Conservation (phyloP, 2,113 vertebrate species). For the Psilopogon haemacephalus region DNA sequence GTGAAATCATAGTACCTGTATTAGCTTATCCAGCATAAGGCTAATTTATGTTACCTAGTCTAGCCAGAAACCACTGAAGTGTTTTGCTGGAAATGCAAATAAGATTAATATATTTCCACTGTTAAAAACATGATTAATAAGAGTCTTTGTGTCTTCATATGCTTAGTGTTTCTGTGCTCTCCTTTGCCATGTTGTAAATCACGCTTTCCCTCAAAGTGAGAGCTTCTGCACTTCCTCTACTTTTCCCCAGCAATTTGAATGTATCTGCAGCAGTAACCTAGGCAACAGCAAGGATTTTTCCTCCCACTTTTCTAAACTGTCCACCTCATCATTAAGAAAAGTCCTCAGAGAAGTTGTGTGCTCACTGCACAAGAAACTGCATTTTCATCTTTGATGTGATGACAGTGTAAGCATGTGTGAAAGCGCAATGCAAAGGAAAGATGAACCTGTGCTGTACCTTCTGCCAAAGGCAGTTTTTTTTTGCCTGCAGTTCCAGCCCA, state of each 20-base stretch:
- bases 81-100: neutral
- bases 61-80: neutral
- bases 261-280: neutral
- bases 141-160: neutral
- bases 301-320: neutral
- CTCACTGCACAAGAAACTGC: neutral
- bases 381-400: neutral
- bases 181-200: neutral
- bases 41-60: neutral
- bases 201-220: neutral
- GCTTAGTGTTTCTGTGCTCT: neutral
- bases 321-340: neutral
- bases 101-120: neutral
- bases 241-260: neutral
- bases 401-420: neutral
- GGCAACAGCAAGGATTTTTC: neutral
- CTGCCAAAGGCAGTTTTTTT: neutral
- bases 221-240: neutral
- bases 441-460: neutral
- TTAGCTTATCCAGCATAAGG: neutral
- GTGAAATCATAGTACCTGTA: neutral
- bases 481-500: neutral
- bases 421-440: neutral
- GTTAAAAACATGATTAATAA: neutral
- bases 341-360: neutral